Conservation (phyloP, 1,140 invertebrate genomes). For the Leptopilina clavipes region DNA sequence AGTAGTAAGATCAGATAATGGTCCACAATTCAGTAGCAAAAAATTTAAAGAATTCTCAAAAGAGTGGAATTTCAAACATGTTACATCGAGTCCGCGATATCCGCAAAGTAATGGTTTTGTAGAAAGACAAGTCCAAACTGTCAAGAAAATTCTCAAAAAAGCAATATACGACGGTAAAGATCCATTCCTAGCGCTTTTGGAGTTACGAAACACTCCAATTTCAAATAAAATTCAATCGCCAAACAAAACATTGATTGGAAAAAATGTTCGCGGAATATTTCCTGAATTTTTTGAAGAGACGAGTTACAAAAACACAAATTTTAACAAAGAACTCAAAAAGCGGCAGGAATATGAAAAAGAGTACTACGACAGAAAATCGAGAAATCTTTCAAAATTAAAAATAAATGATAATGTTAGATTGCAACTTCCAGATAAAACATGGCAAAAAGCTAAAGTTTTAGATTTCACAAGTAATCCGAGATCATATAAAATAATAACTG, state of each 20-base stretch:
- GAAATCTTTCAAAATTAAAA: not conserved
- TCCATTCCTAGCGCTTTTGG: constrained; percentile 51
- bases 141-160: constrained; percentile 62
- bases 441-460: constrained; percentile 3
- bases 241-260: not conserved
- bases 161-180: constrained; percentile 44
- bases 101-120: constrained; percentile 68
- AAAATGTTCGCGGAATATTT: constrained; percentile 11
- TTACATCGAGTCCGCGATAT: constrained; percentile 62
- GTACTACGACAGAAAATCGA: not conserved
- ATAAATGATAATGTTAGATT: not conserved
- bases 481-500: not conserved
- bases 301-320: not conserved
- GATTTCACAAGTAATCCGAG: not conserved
- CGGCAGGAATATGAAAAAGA: not conserved
- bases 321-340: not conserved
- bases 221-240: not conserved
- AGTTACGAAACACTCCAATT: constrained; percentile 53
- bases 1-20: constrained; percentile 36
- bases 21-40: constrained; percentile 18
- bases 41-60: constrained; percentile 10
- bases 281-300: not conserved
- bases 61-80: constrained; percentile 64
- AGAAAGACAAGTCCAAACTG: constrained; percentile 61
- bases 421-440: not conserved